Evolutionary conservation across 2,113 vertebrate species (phyloP).

Genomic region (Mobula birostris): DNA sequence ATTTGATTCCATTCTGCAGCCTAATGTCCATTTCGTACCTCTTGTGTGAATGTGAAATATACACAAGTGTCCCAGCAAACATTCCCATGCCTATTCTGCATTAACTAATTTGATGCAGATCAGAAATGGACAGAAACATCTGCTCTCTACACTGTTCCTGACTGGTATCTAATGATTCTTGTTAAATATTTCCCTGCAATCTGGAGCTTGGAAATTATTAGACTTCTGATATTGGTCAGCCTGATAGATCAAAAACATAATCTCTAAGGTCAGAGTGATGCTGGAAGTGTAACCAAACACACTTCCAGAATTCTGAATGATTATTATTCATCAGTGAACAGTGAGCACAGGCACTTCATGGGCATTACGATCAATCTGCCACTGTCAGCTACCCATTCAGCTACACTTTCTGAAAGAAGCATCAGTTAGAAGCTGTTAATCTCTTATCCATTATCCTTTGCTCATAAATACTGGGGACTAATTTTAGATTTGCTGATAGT

Average conservation of each 20-base stretch:
- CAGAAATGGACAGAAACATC: background rate
- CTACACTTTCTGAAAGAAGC: background rate
- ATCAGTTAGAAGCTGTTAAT: background rate
- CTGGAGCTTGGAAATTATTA: background rate
- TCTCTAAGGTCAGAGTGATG: background rate
- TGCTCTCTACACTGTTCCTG: background rate
- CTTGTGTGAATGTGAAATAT: background rate
- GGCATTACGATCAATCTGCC: background rate
- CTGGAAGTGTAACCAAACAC: background rate
- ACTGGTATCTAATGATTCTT: background rate
- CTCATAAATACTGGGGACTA: background rate
- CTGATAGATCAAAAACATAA: background rate
- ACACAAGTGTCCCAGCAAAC: background rate
- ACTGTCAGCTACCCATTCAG: background rate
- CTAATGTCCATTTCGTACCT: background rate
- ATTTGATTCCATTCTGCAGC: background rate
- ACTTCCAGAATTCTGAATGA: background rate
- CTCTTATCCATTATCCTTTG: background rate
- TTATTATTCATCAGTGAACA: background rate
- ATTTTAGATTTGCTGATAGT: background rate
- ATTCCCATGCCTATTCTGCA: background rate
- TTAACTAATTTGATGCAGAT: background rate
- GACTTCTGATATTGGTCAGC: background rate
- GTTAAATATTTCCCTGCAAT: background rate
- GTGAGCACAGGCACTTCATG: background rate